phyloP scores from a whole-genome alignment of 1,140 invertebrate genomes.

The Trichonephila clavata region DNA sequence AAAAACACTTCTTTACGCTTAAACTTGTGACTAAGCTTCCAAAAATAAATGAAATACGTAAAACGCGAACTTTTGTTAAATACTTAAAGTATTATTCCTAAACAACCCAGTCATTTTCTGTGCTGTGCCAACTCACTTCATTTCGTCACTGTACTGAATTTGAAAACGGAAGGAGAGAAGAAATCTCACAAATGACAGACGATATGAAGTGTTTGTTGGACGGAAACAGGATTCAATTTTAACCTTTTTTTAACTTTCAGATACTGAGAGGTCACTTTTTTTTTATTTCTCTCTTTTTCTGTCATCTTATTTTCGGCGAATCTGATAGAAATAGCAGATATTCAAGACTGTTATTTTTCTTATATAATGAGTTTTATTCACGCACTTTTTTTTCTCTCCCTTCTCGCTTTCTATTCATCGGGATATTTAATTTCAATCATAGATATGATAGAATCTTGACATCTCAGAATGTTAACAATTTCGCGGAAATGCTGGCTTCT shows the following conservation, averaged over 20 bases:
- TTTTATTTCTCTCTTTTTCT: neutral
- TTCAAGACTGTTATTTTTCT: neutral
- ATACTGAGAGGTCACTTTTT: neutral
- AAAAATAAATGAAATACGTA: neutral
- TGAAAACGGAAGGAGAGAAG: neutral
- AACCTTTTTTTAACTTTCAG: neutral
- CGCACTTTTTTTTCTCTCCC: neutral
- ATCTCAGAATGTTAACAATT: neutral
- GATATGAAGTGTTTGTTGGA: neutral
- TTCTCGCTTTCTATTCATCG: neutral
- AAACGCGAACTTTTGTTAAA: too few species aligned
- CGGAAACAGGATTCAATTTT: neutral
- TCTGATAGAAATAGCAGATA: neutral
- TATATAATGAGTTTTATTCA: slow-evolving; percentile 17
- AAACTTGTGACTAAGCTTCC: neutral
- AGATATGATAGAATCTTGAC: neutral
- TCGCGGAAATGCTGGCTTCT: neutral
- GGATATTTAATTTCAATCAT: neutral
- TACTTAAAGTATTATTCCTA: too few species aligned
- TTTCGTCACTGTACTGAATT: neutral
- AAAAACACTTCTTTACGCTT: neutral
- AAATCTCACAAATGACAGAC: neutral
- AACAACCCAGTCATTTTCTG: neutral
- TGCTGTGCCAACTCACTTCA: neutral
- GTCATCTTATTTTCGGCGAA: neutral